These are phyloP conservation scores for Acipenser transmontanus DNA, from an alignment of 2,797 vertebrate genomes.

Conservation along the genomic window DNA sequence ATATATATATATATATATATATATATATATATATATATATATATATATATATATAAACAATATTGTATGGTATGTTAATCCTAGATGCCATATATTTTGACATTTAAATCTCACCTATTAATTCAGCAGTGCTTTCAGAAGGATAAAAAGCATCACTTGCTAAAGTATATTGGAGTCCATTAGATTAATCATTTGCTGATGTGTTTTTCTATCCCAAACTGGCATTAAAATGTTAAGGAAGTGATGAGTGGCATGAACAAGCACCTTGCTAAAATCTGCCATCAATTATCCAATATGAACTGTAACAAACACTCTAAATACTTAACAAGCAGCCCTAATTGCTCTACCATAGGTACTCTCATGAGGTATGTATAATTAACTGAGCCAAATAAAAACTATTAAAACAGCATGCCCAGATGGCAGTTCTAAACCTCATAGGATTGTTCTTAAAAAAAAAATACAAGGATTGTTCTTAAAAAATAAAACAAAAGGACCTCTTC, in stretches of 20 bases:
- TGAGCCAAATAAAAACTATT: conserved; percentile 35
- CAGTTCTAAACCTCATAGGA: conserved; percentile 35
- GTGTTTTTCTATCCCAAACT: background rate
- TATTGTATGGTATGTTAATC: no score
- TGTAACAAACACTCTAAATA: conserved; percentile 31
- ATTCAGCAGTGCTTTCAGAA: no score
- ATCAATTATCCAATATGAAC: conserved; percentile 27
- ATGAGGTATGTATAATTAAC: conserved; percentile 36
- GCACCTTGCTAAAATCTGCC: conserved; percentile 22
- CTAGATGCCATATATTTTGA: no score
- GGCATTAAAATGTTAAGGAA: conserved; percentile 17
- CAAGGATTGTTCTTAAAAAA: conserved; percentile 20
- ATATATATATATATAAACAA: no score
- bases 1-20: no score
- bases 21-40: no score
- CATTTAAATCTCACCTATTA: no score
- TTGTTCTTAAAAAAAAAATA: conserved; percentile 25
- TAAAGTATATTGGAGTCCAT: no score
- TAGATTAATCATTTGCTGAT: no score
- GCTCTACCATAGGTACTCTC: conserved; percentile 23
- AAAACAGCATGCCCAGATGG: conserved; percentile 39
- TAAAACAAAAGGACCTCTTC: conserved; percentile 33
- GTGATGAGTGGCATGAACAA: conserved; percentile 17
- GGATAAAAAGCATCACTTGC: no score
- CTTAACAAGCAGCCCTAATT: conserved; percentile 26